Conservation (phyloP, 1,140 invertebrate genomes). For the Metaphire vulgaris region DNA sequence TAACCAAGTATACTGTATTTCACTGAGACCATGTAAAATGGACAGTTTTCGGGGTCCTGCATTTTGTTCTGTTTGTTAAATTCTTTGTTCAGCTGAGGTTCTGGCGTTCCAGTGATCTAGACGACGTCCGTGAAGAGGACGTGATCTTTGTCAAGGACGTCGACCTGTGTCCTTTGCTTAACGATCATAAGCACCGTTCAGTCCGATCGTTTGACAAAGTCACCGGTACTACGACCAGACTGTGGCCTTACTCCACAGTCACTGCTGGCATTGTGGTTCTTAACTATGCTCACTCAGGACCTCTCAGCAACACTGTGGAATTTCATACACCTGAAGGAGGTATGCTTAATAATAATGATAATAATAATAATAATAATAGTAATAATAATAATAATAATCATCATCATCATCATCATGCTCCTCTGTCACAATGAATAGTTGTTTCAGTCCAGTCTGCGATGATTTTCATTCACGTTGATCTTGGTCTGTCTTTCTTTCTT, state of each 20-base stretch:
- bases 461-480: too few relatives aligned
- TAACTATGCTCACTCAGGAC: conserved; percentile 19
- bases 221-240: conserved; percentile 10
- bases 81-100: conserved; percentile 16
- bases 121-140: conserved; percentile 12
- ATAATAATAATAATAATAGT: conserved; percentile 10
- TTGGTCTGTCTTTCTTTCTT: too few relatives aligned
- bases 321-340: conserved; percentile 29
- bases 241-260: conserved; percentile 25
- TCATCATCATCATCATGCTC: conserved; percentile 16
- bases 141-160: conserved; percentile 14
- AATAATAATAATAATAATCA: conserved; percentile 17
- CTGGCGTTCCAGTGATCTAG: conserved; percentile 18
- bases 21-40: too few relatives aligned
- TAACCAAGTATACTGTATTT: too few relatives aligned
- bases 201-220: not conserved
- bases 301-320: conserved; percentile 19
- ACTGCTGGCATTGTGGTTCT: conserved; percentile 25
- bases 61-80: too few relatives aligned
- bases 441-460: too few relatives aligned
- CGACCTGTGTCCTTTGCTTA: conserved; percentile 13
- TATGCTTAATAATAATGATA: not conserved
- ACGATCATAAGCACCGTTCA: not conserved
- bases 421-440: too few relatives aligned
- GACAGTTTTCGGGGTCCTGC: not conserved